A percentile compares a stretch with the other conserved stretches of the same genome.
Evolutionary conservation across 2,888 invertebrate genomes (phyloP).

Genomic region (Dichetophora obliterata): DNA sequence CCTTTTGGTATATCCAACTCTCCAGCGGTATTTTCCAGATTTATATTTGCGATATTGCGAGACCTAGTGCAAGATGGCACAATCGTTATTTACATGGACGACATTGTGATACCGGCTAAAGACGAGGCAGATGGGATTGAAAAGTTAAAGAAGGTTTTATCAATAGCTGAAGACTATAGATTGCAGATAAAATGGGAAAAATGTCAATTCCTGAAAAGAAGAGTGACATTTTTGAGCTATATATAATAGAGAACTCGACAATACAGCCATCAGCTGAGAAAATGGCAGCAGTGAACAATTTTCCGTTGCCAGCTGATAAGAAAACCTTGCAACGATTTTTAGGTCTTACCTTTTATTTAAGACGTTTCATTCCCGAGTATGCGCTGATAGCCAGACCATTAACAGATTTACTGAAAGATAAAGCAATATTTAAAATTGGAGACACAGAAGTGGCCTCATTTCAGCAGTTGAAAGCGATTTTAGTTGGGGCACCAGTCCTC

Average conservation of each 20-base stretch:
- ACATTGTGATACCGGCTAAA: constrained; percentile 44
- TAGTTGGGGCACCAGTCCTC: constrained; percentile 21
- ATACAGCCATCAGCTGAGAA: constrained; percentile 35
- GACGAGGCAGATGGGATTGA: constrained; percentile 38
- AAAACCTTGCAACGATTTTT: constrained; percentile 43
- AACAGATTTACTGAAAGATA: constrained; percentile 46
- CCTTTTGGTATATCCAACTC: constrained; percentile 51
- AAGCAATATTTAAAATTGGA: constrained; percentile 49
- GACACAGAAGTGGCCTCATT: constrained; percentile 39
- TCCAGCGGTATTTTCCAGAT: constrained; percentile 46
- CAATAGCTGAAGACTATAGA: constrained; percentile 21
- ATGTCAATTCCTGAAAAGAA: constrained; percentile 43
- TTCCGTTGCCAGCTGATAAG: constrained; percentile 37
- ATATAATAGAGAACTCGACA: constrained; percentile 37
- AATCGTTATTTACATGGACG: constrained; percentile 46
- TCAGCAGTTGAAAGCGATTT: constrained; percentile 15
- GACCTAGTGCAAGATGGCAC: constrained; percentile 38
- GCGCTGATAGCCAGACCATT: constrained; percentile 54
- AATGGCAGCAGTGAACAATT: constrained; percentile 39
- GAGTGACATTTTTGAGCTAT: constrained; percentile 44
- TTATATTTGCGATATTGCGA: constrained; percentile 41
- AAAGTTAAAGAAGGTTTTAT: constrained; percentile 18
- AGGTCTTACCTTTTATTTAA: constrained; percentile 46
- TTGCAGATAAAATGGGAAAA: constrained; percentile 44
- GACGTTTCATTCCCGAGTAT: constrained; percentile 42